phyloP scores from a whole-genome alignment of 2,113 vertebrate genomes.

The Amazona vittata region DNA sequence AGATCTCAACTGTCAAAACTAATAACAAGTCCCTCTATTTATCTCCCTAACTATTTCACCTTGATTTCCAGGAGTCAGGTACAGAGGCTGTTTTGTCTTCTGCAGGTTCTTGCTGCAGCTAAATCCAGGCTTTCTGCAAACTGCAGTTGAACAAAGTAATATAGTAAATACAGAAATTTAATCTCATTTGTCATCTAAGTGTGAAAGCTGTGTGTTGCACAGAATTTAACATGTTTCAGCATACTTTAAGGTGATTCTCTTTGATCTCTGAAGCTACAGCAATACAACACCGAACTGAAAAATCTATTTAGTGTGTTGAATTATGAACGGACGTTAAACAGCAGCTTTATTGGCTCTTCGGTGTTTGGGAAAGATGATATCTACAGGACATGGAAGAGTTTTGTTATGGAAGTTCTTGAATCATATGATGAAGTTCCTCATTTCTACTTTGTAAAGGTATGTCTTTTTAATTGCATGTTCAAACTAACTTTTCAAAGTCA shows the following conservation, averaged over 20 bases:
- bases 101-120: background rate
- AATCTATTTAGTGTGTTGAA: conserved; percentile 84
- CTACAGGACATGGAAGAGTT: conserved; percentile 76
- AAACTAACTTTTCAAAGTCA: background rate
- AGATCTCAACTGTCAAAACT: background rate
- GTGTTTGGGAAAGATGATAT: conserved; percentile 88
- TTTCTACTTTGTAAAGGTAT: conserved; percentile 92
- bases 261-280: conserved; percentile 52
- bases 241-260: background rate
- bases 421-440: conserved; percentile 18
- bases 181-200: background rate
- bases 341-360: conserved; percentile 82
- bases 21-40: background rate
- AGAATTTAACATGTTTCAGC: background rate
- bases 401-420: conserved; percentile 68
- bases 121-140: background rate
- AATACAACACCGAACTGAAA: conserved; percentile 70
- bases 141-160: background rate
- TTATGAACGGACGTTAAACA: conserved; percentile 75
- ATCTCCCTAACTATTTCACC: background rate
- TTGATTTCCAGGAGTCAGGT: background rate
- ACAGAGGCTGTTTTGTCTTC: background rate
- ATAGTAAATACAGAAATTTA: background rate
- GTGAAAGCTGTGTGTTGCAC: background rate
- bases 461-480: conserved; percentile 40